phyloP scores from a whole-genome alignment of 2,888 invertebrate species.

The Sclerodermus sp. region DNA sequence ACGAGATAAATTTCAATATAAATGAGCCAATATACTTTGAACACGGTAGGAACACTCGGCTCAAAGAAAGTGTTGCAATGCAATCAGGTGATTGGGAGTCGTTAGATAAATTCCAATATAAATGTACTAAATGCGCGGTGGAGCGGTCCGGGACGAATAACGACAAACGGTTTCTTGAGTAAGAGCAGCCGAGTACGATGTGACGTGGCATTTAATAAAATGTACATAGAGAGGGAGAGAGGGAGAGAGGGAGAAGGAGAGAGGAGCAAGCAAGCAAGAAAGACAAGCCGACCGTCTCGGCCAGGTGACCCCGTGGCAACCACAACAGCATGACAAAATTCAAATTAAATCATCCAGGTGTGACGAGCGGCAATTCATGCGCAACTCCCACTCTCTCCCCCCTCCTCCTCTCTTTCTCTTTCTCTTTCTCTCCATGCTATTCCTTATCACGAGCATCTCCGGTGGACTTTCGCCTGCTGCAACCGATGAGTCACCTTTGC shows the following conservation, averaged over 20 bases:
- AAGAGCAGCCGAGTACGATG: conserved; percentile 22
- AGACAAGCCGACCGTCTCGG: conserved; percentile 10
- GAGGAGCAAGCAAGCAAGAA: conserved; percentile 10
- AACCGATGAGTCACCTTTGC: too few species aligned
- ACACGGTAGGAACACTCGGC: too few species aligned
- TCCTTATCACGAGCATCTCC: too few species aligned
- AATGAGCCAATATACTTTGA: too few species aligned
- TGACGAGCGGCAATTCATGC: conserved; percentile 11
- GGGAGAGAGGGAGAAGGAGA: too few species aligned
- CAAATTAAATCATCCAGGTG: conserved; percentile 32
- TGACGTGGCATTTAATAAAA: conserved; percentile 39
- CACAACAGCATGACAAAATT: conserved; percentile 23
- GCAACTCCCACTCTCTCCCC: too few species aligned
- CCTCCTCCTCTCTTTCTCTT: too few species aligned
- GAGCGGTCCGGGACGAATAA: conserved; percentile 5
- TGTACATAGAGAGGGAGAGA: conserved; percentile 14
- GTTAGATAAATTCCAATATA: conserved; percentile 4
- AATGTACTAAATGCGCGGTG: too few species aligned
- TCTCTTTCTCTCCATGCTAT: too few species aligned
- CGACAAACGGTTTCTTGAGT: conserved; percentile 16
- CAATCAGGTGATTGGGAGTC: conserved; percentile 11
- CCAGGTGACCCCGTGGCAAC: conserved; percentile 20
- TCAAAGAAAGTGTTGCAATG: conserved; percentile 3
- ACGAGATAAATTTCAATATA: too few species aligned
- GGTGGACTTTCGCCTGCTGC: too few species aligned